Conservation (phyloP, 1,140 invertebrate species). For the Monochamus saltuarius region DNA sequence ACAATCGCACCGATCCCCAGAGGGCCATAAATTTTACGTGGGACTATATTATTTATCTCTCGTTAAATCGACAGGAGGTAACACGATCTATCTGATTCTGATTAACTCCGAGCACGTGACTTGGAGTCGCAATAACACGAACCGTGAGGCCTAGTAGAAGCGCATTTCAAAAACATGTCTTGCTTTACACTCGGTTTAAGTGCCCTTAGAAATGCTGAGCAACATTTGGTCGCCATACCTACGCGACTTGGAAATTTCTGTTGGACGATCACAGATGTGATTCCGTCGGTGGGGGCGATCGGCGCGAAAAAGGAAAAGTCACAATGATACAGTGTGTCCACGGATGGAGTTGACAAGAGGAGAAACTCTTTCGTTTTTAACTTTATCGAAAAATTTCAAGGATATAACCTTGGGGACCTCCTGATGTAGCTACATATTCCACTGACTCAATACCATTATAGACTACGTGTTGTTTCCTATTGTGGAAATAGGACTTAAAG, state of each 20-base stretch:
- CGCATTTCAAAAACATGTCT: constrained; percentile 4
- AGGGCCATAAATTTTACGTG: too few species aligned
- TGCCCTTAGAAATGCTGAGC: constrained; percentile 3
- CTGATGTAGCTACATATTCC: too few species aligned
- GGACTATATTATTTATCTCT: too few species aligned
- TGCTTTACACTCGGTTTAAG: not conserved
- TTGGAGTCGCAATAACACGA: not conserved
- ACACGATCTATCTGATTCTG: constrained; percentile 12
- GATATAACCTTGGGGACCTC: too few species aligned
- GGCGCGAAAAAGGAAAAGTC: not conserved
- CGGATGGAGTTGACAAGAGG: too few species aligned
- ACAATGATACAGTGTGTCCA: too few species aligned
- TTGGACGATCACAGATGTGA: constrained; percentile 1
- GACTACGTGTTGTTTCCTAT: too few species aligned
- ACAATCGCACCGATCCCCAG: too few species aligned
- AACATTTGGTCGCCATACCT: constrained; percentile 13
- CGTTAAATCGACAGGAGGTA: constrained; percentile 2
- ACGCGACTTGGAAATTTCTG: constrained; percentile 5
- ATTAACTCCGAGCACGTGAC: constrained; percentile 8
- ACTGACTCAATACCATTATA: too few species aligned
- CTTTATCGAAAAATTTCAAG: too few species aligned
- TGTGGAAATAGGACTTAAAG: too few species aligned
- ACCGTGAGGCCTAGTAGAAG: not conserved
- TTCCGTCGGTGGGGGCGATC: not conserved
- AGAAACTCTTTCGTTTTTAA: too few species aligned